Evolutionary conservation across 2,888 invertebrate genomes (phyloP).

Genomic region (Clitarchus hookeri): DNA sequence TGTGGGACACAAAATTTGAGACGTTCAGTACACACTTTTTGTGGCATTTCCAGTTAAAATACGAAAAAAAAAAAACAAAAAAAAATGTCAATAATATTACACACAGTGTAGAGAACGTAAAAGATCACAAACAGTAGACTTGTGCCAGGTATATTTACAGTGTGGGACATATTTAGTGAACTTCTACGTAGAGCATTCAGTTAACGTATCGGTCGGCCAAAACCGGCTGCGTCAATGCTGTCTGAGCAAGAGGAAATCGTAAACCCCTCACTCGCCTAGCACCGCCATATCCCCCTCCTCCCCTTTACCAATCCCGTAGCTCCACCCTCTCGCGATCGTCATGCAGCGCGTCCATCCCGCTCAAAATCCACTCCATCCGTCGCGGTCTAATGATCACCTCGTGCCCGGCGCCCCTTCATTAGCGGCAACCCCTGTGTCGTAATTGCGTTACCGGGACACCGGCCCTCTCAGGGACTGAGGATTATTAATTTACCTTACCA

Average conservation of each 20-base stretch:
- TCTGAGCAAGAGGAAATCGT: background rate
- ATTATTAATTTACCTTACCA: background rate
- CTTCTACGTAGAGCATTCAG: background rate
- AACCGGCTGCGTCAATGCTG: background rate
- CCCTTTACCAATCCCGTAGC: background rate
- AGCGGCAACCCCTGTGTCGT: slow-evolving; percentile 9
- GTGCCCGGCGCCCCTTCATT: background rate
- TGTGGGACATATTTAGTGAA: background rate
- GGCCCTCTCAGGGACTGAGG: slow-evolving; percentile 7
- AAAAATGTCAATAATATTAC: too few species aligned
- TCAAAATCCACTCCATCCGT: slow-evolving; percentile 14
- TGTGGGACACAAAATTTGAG: too few species aligned
- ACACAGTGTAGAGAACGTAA: too few species aligned
- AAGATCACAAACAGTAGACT: too few species aligned
- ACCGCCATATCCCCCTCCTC: background rate
- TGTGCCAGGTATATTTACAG: background rate
- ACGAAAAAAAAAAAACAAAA: too few species aligned
- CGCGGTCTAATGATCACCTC: slow-evolving; percentile 8
- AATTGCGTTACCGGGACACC: slow-evolving; percentile 14
- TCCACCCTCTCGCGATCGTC: background rate
- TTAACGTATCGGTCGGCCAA: background rate
- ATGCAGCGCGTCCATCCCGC: background rate
- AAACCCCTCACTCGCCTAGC: background rate
- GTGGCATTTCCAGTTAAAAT: too few species aligned
- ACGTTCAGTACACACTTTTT: too few species aligned